Conservation (phyloP, 2,888 invertebrate species). For the Catocala sponsa region DNA sequence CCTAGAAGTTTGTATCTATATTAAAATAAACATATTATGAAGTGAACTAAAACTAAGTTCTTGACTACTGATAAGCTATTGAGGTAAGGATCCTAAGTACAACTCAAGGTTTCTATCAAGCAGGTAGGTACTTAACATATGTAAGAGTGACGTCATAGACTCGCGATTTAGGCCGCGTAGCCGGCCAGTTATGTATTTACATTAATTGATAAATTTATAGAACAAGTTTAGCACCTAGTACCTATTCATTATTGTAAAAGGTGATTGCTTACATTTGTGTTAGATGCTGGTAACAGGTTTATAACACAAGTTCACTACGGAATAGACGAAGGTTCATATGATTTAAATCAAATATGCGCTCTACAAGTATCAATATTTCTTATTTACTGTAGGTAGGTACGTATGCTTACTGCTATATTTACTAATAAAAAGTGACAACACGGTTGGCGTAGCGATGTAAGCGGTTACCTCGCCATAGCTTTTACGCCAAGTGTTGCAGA, state of each 20-base stretch:
- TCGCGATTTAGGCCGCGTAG: conserved; percentile 64
- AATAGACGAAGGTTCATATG: no score
- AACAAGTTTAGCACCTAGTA: conserved; percentile 21
- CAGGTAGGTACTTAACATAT: conserved; percentile 34
- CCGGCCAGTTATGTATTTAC: conserved; percentile 62
- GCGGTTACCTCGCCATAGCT: no score
- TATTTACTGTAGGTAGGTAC: no score
- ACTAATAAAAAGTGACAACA: no score
- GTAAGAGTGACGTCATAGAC: conserved; percentile 56
- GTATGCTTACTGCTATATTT: no score
- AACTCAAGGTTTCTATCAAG: conserved; percentile 13
- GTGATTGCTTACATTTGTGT: background rate
- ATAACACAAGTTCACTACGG: background rate
- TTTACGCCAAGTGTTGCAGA: no score
- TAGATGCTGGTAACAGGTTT: background rate
- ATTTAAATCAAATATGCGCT: no score
- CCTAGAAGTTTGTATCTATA: no score
- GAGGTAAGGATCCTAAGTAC: conserved; percentile 4
- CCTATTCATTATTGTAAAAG: background rate
- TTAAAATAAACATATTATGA: no score
- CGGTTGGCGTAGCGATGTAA: no score
- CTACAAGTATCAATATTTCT: no score
- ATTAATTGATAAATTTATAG: conserved; percentile 51
- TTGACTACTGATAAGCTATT: conserved; percentile 2
- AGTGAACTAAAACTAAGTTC: background rate